Percentiles rank a stretch among this genome's conserved stretches.
Evolutionary conservation across 2,113 vertebrate species (phyloP).

Genomic region (Xenopus laevis): DNA sequence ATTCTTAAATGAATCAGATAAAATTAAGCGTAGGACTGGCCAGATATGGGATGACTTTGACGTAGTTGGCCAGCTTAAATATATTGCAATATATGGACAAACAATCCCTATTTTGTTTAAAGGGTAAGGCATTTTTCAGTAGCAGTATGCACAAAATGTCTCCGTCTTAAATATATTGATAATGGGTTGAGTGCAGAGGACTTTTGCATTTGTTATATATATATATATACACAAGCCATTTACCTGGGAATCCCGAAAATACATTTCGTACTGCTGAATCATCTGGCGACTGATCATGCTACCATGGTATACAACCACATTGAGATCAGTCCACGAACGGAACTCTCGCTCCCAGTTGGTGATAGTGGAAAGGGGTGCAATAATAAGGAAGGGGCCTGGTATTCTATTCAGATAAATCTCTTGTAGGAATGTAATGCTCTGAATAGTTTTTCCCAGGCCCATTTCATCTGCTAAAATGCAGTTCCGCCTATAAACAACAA

Average conservation of each 20-base stretch:
- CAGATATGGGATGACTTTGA: too few relatives aligned
- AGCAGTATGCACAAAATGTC: too few relatives aligned
- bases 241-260: slow-evolving; percentile 95
- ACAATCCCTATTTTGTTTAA: too few relatives aligned
- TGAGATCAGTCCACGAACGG: slow-evolving; percentile 90
- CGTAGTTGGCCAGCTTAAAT: too few relatives aligned
- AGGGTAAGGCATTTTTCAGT: too few relatives aligned
- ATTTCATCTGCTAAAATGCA: slow-evolving; percentile 98
- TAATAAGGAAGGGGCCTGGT: slow-evolving; percentile 89
- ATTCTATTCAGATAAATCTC: slow-evolving; percentile 87
- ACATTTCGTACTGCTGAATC: slow-evolving; percentile 98
- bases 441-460: slow-evolving; percentile 98
- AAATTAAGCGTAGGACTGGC: too few relatives aligned
- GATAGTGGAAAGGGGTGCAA: slow-evolving; percentile 96
- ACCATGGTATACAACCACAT: slow-evolving; percentile 95
- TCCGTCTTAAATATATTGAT: too few relatives aligned
- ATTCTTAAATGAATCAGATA: too few relatives aligned
- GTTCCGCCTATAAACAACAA: slow-evolving; percentile 76
- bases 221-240: background rate
- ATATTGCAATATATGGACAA: too few relatives aligned
- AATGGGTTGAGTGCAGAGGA: too few relatives aligned
- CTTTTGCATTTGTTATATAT: too few relatives aligned
- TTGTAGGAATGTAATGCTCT: slow-evolving; percentile 94
- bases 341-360: slow-evolving; percentile 98
- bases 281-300: slow-evolving; percentile 96